A percentile compares a stretch with the other conserved stretches of the same genome.
Evolutionary conservation across 2,888 invertebrate genomes (phyloP).

Genomic region (Caenorhabditis imperialis): DNA sequence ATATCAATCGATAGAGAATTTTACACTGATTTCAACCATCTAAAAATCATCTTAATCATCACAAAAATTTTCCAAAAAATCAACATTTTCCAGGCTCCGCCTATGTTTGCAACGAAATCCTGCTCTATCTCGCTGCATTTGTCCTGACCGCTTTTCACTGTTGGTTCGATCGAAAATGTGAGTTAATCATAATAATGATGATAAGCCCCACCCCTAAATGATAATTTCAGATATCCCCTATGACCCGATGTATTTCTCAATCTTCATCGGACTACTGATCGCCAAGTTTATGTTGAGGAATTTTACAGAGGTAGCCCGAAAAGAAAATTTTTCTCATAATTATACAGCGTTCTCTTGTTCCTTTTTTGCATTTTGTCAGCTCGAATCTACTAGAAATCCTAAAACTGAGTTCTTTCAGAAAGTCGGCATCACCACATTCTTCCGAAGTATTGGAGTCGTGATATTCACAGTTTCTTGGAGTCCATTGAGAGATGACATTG

Average conservation of each 20-base stretch:
- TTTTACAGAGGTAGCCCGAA: conserved; percentile 32
- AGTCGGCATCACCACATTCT: conserved; percentile 7
- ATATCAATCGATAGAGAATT: too few species aligned
- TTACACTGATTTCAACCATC: too few species aligned
- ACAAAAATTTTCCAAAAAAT: too few species aligned
- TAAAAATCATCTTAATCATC: too few species aligned
- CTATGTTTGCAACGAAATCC: conserved; percentile 34
- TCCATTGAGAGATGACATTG: conserved; percentile 20
- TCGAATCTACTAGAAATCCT: not conserved
- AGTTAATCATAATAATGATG: conserved; percentile 1
- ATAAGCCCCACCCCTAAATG: too few species aligned
- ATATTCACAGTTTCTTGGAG: conserved; percentile 12
- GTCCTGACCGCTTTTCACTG: conserved; percentile 21
- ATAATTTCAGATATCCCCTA: conserved; percentile 41
- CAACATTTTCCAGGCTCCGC: conserved; percentile 28
- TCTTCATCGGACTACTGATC: conserved; percentile 9
- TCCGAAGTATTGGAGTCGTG: conserved; percentile 24
- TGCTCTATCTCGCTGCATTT: conserved; percentile 23
- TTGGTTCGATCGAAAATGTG: conserved; percentile 17
- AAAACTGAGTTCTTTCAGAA: conserved; percentile 18
- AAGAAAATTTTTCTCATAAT: not conserved
- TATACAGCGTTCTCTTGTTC: not conserved
- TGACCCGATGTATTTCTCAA: conserved; percentile 24
- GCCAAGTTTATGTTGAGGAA: conserved; percentile 26
- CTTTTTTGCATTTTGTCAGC: too few species aligned